A percentile compares a stretch with the other conserved stretches of the same genome.
These are phyloP conservation scores for Nycticryphes semicollaris DNA, from an alignment of 2,113 vertebrate species.

Conservation along the genomic window DNA sequence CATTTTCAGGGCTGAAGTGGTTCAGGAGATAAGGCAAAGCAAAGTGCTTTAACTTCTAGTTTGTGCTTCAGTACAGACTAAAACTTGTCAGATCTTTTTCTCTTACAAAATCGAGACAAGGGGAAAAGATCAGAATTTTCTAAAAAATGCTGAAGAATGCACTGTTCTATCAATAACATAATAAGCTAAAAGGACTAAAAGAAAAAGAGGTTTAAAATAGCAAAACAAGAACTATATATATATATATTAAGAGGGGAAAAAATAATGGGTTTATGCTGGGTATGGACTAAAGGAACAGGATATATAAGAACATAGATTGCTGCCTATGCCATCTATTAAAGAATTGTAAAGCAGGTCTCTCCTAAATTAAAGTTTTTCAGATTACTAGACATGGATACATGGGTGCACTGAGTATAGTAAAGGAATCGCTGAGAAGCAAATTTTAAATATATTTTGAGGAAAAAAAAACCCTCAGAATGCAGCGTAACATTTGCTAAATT, in stretches of 20 bases:
- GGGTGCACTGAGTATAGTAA: background rate
- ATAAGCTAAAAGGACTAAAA: background rate
- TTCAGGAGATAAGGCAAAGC: background rate
- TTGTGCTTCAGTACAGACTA: background rate
- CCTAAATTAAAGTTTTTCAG: background rate
- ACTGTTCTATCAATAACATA: background rate
- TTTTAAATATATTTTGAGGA: background rate
- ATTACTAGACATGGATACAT: background rate
- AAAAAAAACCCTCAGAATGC: background rate
- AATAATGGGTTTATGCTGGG: background rate
- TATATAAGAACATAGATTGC: background rate
- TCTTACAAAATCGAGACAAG: background rate
- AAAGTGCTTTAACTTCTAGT: background rate
- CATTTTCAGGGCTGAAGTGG: background rate
- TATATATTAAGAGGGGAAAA: background rate
- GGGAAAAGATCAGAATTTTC: background rate
- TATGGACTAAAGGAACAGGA: background rate
- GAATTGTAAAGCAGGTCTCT: background rate
- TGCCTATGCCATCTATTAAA: background rate
- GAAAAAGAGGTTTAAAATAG: background rate
- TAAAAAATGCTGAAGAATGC: background rate
- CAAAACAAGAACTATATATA: accelerated
- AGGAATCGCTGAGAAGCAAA: background rate
- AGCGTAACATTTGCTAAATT: background rate
- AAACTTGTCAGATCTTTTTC: background rate